Conservation (phyloP, 2,797 vertebrate species). For the Diplodus sargus region DNA sequence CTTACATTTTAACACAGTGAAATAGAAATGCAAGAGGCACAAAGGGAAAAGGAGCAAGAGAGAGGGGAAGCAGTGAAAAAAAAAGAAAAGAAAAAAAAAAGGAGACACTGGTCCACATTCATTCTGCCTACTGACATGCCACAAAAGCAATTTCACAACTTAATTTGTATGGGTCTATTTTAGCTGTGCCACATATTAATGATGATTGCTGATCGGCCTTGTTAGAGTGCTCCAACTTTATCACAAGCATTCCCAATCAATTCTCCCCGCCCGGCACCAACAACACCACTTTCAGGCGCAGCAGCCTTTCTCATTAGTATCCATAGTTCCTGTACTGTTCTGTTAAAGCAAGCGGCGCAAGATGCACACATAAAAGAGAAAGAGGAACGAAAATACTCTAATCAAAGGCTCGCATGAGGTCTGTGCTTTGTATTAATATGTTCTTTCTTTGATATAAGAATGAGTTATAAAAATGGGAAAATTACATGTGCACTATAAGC, state of each 20-base stretch:
- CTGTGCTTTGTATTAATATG: conserved; percentile 45
- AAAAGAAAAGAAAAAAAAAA: background rate
- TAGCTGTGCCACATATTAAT: conserved; percentile 86
- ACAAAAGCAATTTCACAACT: conserved; percentile 85
- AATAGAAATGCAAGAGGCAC: conserved; percentile 40
- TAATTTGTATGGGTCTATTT: conserved; percentile 85
- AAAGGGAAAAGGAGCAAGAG: conserved; percentile 47
- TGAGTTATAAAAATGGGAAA: conserved; percentile 30
- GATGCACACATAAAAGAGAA: conserved; percentile 49
- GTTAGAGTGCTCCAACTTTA: conserved; percentile 84
- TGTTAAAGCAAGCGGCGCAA: conserved; percentile 53
- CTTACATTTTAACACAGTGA: conserved; percentile 38
- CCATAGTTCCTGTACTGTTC: conserved; percentile 63
- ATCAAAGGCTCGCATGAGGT: conserved; percentile 48
- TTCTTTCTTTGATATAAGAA: conserved; percentile 43
- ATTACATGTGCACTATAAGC: conserved; percentile 16
- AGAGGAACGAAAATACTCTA: conserved; percentile 45
- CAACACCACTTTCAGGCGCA: conserved; percentile 81
- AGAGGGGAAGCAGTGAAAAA: background rate
- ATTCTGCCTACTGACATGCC: conserved; percentile 69
- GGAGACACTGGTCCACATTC: conserved; percentile 58
- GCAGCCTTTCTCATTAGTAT: conserved; percentile 79
- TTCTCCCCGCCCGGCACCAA: conserved; percentile 82
- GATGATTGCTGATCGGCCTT: conserved; percentile 84
- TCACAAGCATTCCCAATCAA: conserved; percentile 86